Evolutionary conservation across 2,797 vertebrate genomes (phyloP), one percentile per base, ranked within the genome.

Genomic region (Arremon brunneinucha): DNA sequence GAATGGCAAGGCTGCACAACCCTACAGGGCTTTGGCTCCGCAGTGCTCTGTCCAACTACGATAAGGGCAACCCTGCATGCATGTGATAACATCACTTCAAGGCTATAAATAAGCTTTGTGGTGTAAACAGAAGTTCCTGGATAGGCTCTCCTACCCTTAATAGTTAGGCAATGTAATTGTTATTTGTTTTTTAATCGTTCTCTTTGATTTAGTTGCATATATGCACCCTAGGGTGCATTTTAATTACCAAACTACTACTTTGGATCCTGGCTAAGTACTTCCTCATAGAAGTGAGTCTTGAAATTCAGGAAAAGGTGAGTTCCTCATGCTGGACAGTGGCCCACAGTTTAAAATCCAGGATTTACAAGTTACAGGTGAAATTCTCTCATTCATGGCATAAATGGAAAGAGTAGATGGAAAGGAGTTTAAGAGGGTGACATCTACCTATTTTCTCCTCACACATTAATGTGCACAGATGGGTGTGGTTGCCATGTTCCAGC

Each of bases 91-190:
- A 76, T 72, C 52, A 78, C 69, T 93, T 83, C 49, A 87, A 91
- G 86, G 83, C 65, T 93, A 90, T 94, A 95, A 93, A 94, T 83
- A 95, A 88, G 50, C 28, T 90, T 91, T 90, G 93, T 84, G 85
- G 91, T 86, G 52, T 86, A 93, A 94, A 91, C 69, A 90, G 16
- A 76, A 14, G 39, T 63, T 95, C 83, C 60, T 88, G 67, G 77
- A 72, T 60, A 95, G 80, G 41, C 34, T 95, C 43, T 93, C 63
- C 26, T 90, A 52, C 35, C 43, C 47, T 86, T 79, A 81, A 81
- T 88, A 81, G 83, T 84, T 79, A 82, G 68, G 78, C 64, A 85
- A 56, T 32, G 55, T 82, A 96, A 88, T 84, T 91, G 70, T 91
- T 95, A 88, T 88, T 93, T 95, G 72, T 82, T 95, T 94, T 89